Conservation (phyloP, 2,797 vertebrate species). For the Graptemys geographica region DNA sequence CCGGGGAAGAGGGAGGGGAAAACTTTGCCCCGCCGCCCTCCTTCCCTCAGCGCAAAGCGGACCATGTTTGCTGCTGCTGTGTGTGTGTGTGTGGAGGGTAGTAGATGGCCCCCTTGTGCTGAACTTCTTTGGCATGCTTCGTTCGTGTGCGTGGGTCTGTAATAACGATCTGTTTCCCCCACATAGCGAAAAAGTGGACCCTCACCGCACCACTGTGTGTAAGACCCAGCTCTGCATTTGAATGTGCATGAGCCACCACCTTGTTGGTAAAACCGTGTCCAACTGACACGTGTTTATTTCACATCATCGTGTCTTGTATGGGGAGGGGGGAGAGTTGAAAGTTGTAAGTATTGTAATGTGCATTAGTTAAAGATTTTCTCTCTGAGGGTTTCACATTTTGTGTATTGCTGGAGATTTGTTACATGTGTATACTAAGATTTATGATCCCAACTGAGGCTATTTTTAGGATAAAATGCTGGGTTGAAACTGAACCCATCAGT, state of each 20-base stretch:
- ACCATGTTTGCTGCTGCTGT: background rate
- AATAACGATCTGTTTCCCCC: background rate
- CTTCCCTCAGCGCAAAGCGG: background rate
- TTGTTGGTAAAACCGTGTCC: background rate
- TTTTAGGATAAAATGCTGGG: background rate
- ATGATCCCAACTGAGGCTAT: background rate
- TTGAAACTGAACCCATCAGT: background rate
- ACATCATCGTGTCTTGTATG: background rate
- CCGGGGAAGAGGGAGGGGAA: constrained; percentile 10
- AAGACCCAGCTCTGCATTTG: background rate
- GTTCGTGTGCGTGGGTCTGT: background rate
- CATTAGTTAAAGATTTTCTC: background rate
- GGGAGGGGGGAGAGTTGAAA: background rate
- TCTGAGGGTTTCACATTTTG: background rate
- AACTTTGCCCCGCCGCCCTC: constrained; percentile 31
- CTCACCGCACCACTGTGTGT: background rate
- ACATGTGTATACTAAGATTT: background rate
- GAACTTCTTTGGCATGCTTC: constrained; percentile 9
- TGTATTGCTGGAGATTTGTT: background rate
- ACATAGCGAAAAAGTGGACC: background rate
- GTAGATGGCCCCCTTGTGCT: background rate
- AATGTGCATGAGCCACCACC: background rate
- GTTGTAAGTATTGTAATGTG: background rate
- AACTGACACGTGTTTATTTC: background rate
- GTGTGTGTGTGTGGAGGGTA: background rate